These are phyloP conservation scores for Subacronicta megacephala DNA, from an alignment of 2,888 invertebrate genomes.

Conservation along the genomic window DNA sequence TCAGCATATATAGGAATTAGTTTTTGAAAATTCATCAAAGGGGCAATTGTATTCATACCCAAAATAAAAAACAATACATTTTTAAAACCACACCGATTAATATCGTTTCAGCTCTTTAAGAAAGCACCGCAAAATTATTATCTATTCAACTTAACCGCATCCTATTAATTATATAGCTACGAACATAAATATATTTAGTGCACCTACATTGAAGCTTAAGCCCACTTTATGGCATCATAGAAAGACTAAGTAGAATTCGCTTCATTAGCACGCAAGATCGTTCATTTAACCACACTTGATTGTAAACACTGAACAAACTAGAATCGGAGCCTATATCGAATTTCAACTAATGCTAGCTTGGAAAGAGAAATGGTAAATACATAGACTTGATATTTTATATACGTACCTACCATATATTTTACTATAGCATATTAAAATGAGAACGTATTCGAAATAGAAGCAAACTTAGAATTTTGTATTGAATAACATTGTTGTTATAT, in stretches of 20 bases:
- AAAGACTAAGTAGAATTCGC: constrained; percentile 61
- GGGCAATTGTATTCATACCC: too few relatives aligned
- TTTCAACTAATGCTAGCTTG: constrained; percentile 75
- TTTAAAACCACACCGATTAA: not conserved
- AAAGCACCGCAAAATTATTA: constrained; percentile 29
- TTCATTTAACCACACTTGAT: constrained; percentile 65
- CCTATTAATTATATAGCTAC: constrained; percentile 42
- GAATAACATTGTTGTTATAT: too few relatives aligned
- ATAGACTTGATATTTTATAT: constrained; percentile 64
- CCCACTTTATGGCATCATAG: constrained; percentile 52
- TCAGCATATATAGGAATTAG: too few relatives aligned
- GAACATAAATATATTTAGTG: constrained; percentile 36
- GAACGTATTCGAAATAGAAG: constrained; percentile 18
- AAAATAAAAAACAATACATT: too few relatives aligned
- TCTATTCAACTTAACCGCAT: constrained; percentile 24
- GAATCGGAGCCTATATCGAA: constrained; percentile 77
- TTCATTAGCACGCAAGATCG: constrained; percentile 77
- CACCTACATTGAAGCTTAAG: constrained; percentile 47
- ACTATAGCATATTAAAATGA: constrained; percentile 25
- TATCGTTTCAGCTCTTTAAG: constrained; percentile 8
- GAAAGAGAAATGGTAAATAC: constrained; percentile 70
- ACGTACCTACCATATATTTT: too few relatives aligned
- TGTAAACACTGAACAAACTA: constrained; percentile 63
- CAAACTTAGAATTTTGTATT: too few relatives aligned
- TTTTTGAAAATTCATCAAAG: too few relatives aligned